Evolutionary conservation across 2,888 invertebrate species (phyloP), one percentile per base, ranked within the genome.

Genomic region (Drosophila cracens): DNA sequence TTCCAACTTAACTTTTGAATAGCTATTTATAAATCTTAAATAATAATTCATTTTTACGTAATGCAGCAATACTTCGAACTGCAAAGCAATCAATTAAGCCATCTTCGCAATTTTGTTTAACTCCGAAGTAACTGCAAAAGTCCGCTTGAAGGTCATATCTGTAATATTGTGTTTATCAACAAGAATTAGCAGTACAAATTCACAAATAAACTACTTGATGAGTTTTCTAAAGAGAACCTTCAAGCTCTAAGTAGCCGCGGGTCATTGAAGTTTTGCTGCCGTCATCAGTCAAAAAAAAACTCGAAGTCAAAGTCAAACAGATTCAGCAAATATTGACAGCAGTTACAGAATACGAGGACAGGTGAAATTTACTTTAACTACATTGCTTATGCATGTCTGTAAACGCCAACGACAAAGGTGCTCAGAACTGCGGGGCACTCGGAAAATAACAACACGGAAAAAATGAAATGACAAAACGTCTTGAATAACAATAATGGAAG

Each of bases 401-500:
- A 76, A 83, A 72, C 81, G 82, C 57, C 69, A 84, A 84, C 77
- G 63, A 70, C 79, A 60, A 71, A 77, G 64, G 58, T 70, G 56
- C 52, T 59, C 74, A 84, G 81, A 83, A 81, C 79, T 68, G 18
- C 70, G 80, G 57, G 51, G 27, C 64, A 67, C 64, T 82, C 67
- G 70, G 60, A 61, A 69, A 82, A 79, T 74, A 66, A 67, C 66
- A 67, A 79, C 54, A 74, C 75, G 81, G 82, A 81, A 80, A 80
- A 57, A 53, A 56, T 64, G 33, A 63, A 67, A 70, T 62, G 70
- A 65, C 82, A 75, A 70, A 74, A 38, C 58, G 90, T 83, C 76
- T 83, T 85, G 83, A 90, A 83, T 83, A 88, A 85, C 81, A 83
- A 90, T 76, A 56, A 31, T 68, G 21, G 49, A 71, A 59, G 5